Conservation (phyloP, 2,888 invertebrate species). For the Hirtodrosophila duncani region DNA sequence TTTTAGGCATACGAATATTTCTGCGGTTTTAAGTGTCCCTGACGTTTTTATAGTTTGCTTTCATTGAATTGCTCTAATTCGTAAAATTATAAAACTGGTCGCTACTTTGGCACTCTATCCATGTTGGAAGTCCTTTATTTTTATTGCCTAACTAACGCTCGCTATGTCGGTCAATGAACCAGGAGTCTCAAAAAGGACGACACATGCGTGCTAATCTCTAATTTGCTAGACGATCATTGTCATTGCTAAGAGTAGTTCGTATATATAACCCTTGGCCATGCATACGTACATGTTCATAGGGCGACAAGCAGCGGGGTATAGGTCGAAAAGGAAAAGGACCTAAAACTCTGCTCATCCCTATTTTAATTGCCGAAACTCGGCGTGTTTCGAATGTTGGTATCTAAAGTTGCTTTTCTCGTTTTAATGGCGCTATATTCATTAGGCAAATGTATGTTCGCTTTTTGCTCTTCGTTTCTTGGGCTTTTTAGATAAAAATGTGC, state of each 20-base stretch:
- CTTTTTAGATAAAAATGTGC: conserved; percentile 58
- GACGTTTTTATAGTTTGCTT: conserved; percentile 65
- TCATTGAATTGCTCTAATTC: conserved; percentile 67
- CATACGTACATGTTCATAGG: conserved; percentile 18
- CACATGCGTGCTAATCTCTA: conserved; percentile 74
- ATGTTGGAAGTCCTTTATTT: conserved; percentile 42
- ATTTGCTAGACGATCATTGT: conserved; percentile 67
- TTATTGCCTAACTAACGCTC: conserved; percentile 51
- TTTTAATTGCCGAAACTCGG: conserved; percentile 72
- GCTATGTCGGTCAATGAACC: conserved; percentile 67
- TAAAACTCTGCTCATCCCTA: conserved; percentile 52
- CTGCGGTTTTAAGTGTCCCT: conserved; percentile 49
- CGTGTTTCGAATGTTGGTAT: conserved; percentile 69
- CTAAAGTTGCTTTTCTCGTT: conserved; percentile 74
- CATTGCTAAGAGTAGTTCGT: not conserved
- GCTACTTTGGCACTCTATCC: conserved; percentile 44
- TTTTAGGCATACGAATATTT: conserved; percentile 46
- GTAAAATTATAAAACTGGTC: conserved; percentile 57
- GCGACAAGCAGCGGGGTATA: conserved; percentile 30
- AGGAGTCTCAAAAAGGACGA: conserved; percentile 47
- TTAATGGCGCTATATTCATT: conserved; percentile 74
- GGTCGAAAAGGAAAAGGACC: conserved; percentile 34
- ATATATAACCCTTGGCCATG: conserved; percentile 1
- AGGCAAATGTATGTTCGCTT: conserved; percentile 70
- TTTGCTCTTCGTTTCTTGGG: conserved; percentile 24